These are phyloP conservation scores for Drosophila pseudoobscura DNA, from an alignment of 1,140 invertebrate species.

Conservation along the genomic window DNA sequence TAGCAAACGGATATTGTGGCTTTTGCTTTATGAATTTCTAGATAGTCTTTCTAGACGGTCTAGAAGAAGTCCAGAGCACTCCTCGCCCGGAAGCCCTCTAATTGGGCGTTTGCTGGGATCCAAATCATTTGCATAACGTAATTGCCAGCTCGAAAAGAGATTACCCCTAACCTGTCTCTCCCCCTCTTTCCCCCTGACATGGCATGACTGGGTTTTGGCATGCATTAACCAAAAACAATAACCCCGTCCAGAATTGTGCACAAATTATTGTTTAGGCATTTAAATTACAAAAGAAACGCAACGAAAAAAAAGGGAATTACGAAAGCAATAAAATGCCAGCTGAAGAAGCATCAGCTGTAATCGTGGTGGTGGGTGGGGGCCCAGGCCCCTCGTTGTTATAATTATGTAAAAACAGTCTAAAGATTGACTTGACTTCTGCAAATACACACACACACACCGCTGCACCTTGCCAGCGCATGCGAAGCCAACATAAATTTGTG, in stretches of 20 bases:
- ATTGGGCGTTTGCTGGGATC: conserved; percentile 57
- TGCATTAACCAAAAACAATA: conserved; percentile 80
- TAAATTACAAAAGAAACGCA: conserved; percentile 60
- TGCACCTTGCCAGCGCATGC: conserved; percentile 58
- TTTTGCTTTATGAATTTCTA: conserved; percentile 57
- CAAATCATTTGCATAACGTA: conserved; percentile 65
- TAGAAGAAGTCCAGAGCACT: neutral
- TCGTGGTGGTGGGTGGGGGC: neutral
- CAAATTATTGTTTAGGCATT: conserved; percentile 81
- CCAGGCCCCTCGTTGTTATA: conserved; percentile 67
- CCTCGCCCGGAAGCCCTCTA: conserved; percentile 49
- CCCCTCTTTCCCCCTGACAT: conserved; percentile 20
- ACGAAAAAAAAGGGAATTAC: conserved; percentile 13
- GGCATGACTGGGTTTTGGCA: conserved; percentile 46
- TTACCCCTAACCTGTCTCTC: too few relatives aligned
- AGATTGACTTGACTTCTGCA: conserved; percentile 78
- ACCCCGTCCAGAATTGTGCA: conserved; percentile 65
- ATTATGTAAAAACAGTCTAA: conserved; percentile 81
- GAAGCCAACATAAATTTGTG: conserved; percentile 75
- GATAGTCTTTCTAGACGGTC: conserved; percentile 9
- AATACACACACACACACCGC: neutral
- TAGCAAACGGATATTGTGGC: conserved; percentile 78
- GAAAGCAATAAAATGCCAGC: conserved; percentile 72
- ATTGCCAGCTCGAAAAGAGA: conserved; percentile 44
- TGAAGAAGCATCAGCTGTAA: conserved; percentile 45